Evolutionary conservation across 2,113 vertebrate genomes (phyloP), one percentile per base, ranked within the genome.

Genomic region (Empidonax traillii): DNA sequence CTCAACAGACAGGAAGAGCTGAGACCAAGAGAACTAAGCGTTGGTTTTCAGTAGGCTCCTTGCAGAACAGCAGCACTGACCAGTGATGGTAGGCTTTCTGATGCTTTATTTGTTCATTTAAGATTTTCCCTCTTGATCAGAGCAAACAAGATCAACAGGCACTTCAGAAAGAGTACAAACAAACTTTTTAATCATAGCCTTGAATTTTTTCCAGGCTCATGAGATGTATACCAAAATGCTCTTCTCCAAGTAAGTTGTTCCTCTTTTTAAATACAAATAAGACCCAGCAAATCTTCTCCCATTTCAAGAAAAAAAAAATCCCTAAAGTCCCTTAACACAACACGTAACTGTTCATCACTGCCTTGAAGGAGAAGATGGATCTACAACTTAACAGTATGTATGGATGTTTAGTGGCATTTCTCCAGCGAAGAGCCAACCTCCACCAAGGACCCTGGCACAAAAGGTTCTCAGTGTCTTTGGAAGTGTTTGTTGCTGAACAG

Each of bases 91-190:
- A 59, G 4, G 19, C 10, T 71, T 88, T 53, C 31, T 18, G 28
- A 56, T 39, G 7, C 33, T 44, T 88, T 85, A 19, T 43, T 74
- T 83, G 12, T 43, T 88, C 74, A 53, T 73, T n/a, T 43, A 88
- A 71, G 41, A 71, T 69, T 43, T 88, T 49, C 16, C 27, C 46
- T 68, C 47, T 83, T 3, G 1, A 74, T 47, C 6, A 11, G 39
- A 90, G 39, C 65, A 86, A 93, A 77, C 33, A 84, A 89, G n/a
- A 90, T 43, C 58, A 93, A 78, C 43, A 91, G 24, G 31, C 56
- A 72, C 69, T 89, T 91, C 39, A 85, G 78, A 65, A 65, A 83
- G 39, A 85, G 5, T 49, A 58, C 18, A 53, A 91, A 72, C 43
- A 62, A 68, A 24, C 28, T 74, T 83, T 87, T 91, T 43, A 88